A percentile compares a stretch with the other conserved stretches of the same genome.
Evolutionary conservation across 2,888 invertebrate species (phyloP).

Genomic region (Philhelius pedissequus): DNA sequence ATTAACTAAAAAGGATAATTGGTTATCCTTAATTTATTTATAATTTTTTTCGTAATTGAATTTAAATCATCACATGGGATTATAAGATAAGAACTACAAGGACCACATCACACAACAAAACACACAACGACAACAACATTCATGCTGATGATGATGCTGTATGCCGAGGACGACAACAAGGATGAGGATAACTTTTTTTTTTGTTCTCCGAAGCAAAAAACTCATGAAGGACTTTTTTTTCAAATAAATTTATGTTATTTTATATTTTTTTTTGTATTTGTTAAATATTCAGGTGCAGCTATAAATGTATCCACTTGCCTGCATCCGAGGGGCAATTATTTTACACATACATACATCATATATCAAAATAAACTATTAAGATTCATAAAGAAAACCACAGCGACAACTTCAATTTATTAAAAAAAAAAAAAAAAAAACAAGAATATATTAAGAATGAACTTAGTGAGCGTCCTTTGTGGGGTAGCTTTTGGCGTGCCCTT

Average conservation of each 20-base stretch:
- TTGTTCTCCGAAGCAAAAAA: constrained; percentile 18
- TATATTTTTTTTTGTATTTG: neutral
- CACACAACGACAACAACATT: constrained; percentile 4
- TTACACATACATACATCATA: constrained; percentile 3
- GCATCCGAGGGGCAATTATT: constrained; percentile 30
- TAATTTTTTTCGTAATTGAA: constrained; percentile 22
- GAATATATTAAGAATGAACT: neutral
- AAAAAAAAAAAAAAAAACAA: neutral
- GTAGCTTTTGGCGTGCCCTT: constrained; percentile 68
- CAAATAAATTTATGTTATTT: neutral
- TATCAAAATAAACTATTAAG: constrained; percentile 64
- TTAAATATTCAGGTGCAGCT: constrained; percentile 37
- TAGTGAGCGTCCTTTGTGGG: constrained; percentile 65
- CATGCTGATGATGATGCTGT: neutral
- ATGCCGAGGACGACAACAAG: neutral
- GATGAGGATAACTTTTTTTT: constrained; percentile 11
- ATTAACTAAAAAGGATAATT: neutral
- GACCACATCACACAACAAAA: constrained; percentile 6
- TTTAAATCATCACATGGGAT: constrained; percentile 38
- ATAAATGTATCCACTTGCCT: constrained; percentile 9
- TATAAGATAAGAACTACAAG: constrained; percentile 40
- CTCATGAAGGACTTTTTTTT: constrained; percentile 38
- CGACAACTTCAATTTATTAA: neutral
- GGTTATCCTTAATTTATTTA: constrained; percentile 17
- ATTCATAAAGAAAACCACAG: neutral